Conservation (phyloP, 2,888 invertebrate species). For the Drosophila trichaetosa region DNA sequence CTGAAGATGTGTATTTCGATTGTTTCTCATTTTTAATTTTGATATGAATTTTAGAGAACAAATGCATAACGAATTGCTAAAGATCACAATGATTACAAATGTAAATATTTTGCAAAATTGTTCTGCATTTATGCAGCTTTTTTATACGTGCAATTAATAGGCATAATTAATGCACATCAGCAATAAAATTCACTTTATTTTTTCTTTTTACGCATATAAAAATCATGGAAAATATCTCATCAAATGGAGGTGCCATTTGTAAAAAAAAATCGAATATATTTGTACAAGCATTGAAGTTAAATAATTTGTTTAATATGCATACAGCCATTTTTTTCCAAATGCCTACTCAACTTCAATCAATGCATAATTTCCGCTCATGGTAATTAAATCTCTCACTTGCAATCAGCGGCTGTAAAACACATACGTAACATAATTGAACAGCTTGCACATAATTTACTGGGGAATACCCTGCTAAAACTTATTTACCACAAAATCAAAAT, state of each 20-base stretch:
- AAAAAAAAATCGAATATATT: neutral
- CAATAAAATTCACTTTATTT: neutral
- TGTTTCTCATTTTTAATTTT: neutral
- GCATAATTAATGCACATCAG: neutral
- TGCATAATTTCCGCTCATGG: slow-evolving; percentile 56
- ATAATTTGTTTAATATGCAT: slow-evolving; percentile 8
- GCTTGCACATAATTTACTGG: neutral
- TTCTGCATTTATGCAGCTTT: neutral
- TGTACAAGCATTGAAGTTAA: neutral
- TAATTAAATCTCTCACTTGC: slow-evolving; percentile 58
- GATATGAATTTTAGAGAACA: neutral
- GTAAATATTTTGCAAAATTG: neutral
- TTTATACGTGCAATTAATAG: neutral
- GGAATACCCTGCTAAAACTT: neutral
- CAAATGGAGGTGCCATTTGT: neutral
- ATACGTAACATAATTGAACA: neutral
- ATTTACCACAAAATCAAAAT: neutral
- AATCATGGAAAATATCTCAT: neutral
- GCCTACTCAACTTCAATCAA: slow-evolving; percentile 55
- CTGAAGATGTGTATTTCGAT: slow-evolving; percentile 5
- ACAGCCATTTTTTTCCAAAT: slow-evolving; percentile 3
- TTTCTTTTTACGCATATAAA: neutral
- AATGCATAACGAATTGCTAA: neutral
- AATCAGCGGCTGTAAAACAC: slow-evolving; percentile 17
- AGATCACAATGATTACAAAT: too few species aligned